Evolutionary conservation across 2,888 invertebrate species (phyloP).

Genomic region (Ephialtes manifestator): DNA sequence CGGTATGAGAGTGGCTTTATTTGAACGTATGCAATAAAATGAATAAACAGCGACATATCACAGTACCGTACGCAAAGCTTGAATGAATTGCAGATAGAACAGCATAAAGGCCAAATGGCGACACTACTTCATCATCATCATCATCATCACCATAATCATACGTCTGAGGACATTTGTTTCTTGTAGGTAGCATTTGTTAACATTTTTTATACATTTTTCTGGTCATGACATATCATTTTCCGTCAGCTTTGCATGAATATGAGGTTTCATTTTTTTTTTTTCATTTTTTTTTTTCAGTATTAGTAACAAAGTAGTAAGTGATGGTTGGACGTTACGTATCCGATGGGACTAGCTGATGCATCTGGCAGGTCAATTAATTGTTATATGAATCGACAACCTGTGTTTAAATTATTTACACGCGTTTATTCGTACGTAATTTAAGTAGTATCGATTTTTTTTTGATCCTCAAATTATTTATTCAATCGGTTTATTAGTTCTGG

Average conservation of each 20-base stretch:
- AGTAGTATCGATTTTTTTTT: slow-evolving; percentile 6
- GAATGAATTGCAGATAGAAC: slow-evolving; percentile 83
- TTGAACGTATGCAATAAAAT: slow-evolving; percentile 77
- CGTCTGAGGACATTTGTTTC: slow-evolving; percentile 65
- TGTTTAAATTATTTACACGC: slow-evolving; percentile 61
- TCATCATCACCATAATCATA: slow-evolving; percentile 54
- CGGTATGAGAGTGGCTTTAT: slow-evolving; percentile 76
- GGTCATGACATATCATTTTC: slow-evolving; percentile 62
- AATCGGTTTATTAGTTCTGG: neutral
- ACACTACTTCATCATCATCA: slow-evolving; percentile 74
- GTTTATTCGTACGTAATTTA: slow-evolving; percentile 7
- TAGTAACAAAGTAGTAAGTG: slow-evolving; percentile 81
- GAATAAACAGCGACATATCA: slow-evolving; percentile 83
- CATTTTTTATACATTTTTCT: slow-evolving; percentile 69
- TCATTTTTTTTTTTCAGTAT: slow-evolving; percentile 66
- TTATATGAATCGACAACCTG: slow-evolving; percentile 34
- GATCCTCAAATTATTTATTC: slow-evolving; percentile 1
- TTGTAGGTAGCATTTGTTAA: slow-evolving; percentile 60
- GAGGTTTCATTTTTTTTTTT: slow-evolving; percentile 71
- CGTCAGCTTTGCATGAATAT: slow-evolving; percentile 77
- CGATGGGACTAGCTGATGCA: slow-evolving; percentile 60
- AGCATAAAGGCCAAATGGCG: slow-evolving; percentile 83
- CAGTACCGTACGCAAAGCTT: slow-evolving; percentile 83
- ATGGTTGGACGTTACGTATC: slow-evolving; percentile 69
- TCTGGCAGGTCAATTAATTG: slow-evolving; percentile 43